Base-by-base conservation (phyloP, 2,797 vertebrate species). In the Triplophysa yarkandensis region DNA sequence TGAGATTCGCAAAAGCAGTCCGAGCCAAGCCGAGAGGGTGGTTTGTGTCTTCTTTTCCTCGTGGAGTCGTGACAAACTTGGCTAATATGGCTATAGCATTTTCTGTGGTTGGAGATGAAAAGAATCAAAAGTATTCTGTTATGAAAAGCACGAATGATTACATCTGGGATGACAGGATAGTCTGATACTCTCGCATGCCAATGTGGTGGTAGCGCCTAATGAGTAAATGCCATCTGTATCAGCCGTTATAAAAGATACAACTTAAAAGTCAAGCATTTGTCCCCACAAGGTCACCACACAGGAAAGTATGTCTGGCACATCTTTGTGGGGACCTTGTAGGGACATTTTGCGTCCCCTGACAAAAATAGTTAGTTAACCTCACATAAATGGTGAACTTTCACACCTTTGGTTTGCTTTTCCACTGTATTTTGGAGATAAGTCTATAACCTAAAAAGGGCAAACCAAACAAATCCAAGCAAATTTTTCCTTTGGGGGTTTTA, bases 141-240 rank as follows among this genome's bases (percentile, higher is more conserved):
- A 30, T 55, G 61, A 44, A 64, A 73, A 21, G 32, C 25, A 55
- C 13, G 34, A 46, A 57, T 2, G 25, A 70, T 46, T 28, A 44
- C 36, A 74, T 46, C 30, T 25, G 50, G 34, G 55, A 74, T 65
- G 62, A 64, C 13, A 73, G 48, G 48, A 57, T 57, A 66, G 50
- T 39, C 28, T 34, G 62, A 11, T n/a, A n/a, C 6, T 21, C 44
- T 57, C 6, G 16, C 41, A 44, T 74, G 52, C 50, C 39, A 57
- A 32, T 66, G 48, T 34, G 55, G 27, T 57, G 25, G 27, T 57
- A 52, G 34, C 58, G 54, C 71, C 36, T 74, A 36, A 74, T 65
- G 71, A 50, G 27, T 52, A 74, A 74, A 55, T 69, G 58, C 65
- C 77, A 69, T 43, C 55, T 67, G 55, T 32, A n/a, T 64, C 52